Evolutionary conservation across 2,797 vertebrate species (phyloP).

Genomic region (Octomys mimax): DNA sequence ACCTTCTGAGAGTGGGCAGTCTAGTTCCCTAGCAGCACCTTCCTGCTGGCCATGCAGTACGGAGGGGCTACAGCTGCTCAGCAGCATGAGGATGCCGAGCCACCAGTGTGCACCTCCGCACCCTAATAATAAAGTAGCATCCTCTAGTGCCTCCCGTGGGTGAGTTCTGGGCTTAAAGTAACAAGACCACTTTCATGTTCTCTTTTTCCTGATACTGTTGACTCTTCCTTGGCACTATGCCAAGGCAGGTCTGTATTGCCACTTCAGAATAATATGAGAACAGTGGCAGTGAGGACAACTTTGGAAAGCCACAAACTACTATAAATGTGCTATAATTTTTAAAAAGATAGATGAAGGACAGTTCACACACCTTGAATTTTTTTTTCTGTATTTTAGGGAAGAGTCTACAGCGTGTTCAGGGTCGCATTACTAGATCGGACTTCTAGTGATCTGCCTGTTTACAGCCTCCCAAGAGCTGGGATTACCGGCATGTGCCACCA

Average conservation of each 20-base stretch:
- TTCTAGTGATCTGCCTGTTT: too few relatives aligned
- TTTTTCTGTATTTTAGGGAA: too few relatives aligned
- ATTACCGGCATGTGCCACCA: too few relatives aligned
- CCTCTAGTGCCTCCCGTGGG: neutral
- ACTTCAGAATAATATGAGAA: neutral
- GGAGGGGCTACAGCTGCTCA: neutral
- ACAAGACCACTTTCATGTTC: neutral
- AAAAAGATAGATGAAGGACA: constrained; percentile 1
- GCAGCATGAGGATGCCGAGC: neutral
- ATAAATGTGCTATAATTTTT: neutral
- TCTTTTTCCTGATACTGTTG: neutral
- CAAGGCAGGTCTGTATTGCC: neutral
- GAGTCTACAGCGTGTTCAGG: too few relatives aligned
- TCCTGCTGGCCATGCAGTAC: neutral
- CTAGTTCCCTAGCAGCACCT: neutral
- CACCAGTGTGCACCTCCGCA: neutral
- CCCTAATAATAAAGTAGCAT: neutral
- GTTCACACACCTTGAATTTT: neutral
- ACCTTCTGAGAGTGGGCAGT: neutral
- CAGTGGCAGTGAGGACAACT: neutral
- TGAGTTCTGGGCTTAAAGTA: neutral
- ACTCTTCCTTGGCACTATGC: neutral
- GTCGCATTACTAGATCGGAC: too few relatives aligned
- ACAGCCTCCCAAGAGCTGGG: too few relatives aligned
- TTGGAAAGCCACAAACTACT: neutral